Conservation (phyloP, 2,888 invertebrate species). For the Nomada fucata region DNA sequence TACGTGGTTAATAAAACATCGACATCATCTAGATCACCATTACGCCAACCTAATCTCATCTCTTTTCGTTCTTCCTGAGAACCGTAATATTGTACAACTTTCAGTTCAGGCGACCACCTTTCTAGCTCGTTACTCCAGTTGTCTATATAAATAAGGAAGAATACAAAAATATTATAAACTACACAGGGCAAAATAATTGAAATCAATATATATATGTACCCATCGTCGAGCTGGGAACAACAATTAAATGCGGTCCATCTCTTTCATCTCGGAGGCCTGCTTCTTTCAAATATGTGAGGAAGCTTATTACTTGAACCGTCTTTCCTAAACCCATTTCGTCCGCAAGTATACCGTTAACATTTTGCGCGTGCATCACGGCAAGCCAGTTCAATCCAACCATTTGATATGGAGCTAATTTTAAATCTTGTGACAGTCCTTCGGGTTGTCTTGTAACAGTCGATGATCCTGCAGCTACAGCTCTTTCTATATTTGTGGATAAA, state of each 20-base stretch:
- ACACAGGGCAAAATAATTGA: neutral
- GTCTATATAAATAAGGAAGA: conserved; percentile 84
- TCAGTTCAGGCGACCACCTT: conserved; percentile 91
- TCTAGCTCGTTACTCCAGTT: conserved; percentile 93
- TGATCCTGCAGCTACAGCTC: conserved; percentile 91
- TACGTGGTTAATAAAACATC: conserved; percentile 96
- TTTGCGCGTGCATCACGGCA: conserved; percentile 93
- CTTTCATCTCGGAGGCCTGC: conserved; percentile 86
- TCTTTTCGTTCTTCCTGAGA: conserved; percentile 92
- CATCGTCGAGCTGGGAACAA: conserved; percentile 98
- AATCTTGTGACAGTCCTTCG: conserved; percentile 86
- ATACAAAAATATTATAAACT: neutral
- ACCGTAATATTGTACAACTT: conserved; percentile 95
- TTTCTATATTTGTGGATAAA: conserved; percentile 91
- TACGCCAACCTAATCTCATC: conserved; percentile 91
- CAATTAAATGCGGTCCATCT: conserved; percentile 93
- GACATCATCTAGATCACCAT: conserved; percentile 89
- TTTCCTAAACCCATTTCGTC: conserved; percentile 99
- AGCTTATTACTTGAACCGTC: conserved; percentile 97
- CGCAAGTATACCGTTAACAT: conserved; percentile 96
- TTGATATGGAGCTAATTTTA: conserved; percentile 93
- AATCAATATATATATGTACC: conserved; percentile 85
- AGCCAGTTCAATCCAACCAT: conserved; percentile 97
- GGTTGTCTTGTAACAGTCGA: conserved; percentile 91
- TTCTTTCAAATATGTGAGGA: conserved; percentile 95